These are phyloP conservation scores for Leucopsar rothschildi DNA, from an alignment of 2,113 vertebrate species.

Conservation along the genomic window DNA sequence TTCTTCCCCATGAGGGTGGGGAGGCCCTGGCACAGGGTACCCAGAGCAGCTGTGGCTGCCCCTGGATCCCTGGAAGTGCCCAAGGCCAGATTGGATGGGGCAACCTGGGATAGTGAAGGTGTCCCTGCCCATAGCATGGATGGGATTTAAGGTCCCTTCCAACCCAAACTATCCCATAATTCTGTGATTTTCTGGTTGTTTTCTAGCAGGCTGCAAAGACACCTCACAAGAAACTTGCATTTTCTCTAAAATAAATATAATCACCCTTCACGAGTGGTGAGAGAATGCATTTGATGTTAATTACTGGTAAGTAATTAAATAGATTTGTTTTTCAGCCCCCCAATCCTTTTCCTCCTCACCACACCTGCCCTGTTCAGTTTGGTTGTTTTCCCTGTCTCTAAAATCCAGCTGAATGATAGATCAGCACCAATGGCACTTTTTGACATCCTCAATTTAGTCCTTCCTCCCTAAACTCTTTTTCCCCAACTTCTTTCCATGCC, in stretches of 20 bases:
- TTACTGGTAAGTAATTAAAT: neutral
- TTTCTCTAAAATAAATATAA: neutral
- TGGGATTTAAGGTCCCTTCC: neutral
- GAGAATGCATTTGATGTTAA: neutral
- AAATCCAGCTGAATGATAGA: neutral
- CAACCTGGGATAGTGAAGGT: accelerated
- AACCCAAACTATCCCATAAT: neutral
- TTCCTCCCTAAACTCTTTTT: neutral
- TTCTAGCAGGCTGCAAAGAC: neutral
- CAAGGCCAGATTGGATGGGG: accelerated
- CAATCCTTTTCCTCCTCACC: neutral
- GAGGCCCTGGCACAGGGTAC: neutral
- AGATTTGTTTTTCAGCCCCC: neutral
- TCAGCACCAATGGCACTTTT: neutral
- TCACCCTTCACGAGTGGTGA: neutral
- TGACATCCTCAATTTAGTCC: neutral
- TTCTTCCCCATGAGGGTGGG: neutral
- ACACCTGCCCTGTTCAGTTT: neutral
- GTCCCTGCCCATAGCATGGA: neutral
- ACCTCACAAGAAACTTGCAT: accelerated
- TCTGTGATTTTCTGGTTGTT: neutral
- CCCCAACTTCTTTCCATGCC: neutral
- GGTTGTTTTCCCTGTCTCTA: neutral
- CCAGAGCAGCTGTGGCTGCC: neutral
- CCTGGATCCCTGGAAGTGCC: neutral